Evolutionary conservation across 2,797 vertebrate genomes (phyloP).

Genomic region (Gymnopithys bicolor): DNA sequence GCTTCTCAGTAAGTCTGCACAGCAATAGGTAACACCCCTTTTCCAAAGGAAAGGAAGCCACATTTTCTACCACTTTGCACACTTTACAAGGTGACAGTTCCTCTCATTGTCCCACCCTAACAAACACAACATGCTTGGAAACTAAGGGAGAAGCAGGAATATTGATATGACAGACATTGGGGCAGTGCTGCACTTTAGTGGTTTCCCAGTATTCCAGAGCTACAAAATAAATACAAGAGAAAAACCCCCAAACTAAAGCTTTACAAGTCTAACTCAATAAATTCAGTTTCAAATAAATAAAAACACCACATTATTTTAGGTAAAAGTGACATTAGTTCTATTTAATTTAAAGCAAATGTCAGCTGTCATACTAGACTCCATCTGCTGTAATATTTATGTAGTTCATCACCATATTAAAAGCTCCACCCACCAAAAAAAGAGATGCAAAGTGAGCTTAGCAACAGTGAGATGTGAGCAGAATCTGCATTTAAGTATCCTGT

Average conservation of each 20-base stretch:
- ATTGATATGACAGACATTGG: constrained; percentile 57
- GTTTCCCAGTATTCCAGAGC: constrained; percentile 63
- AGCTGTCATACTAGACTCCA: constrained; percentile 80
- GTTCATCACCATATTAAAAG: constrained; percentile 60
- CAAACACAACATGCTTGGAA: constrained; percentile 76
- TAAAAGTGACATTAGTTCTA: constrained; percentile 52
- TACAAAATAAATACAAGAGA: constrained; percentile 54
- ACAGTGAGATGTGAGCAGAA: constrained; percentile 76
- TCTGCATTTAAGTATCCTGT: neutral
- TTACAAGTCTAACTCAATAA: constrained; percentile 22
- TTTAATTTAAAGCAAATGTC: constrained; percentile 61
- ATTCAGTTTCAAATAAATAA: neutral
- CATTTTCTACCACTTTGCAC: constrained; percentile 64
- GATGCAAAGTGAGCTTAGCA: constrained; percentile 79
- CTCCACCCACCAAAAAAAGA: constrained; percentile 69
- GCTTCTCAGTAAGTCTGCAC: constrained; percentile 72
- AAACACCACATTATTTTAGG: constrained; percentile 13
- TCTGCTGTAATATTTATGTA: constrained; percentile 61
- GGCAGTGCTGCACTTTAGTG: constrained; percentile 34
- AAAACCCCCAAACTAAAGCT: neutral
- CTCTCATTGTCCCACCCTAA: constrained; percentile 63
- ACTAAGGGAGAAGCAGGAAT: constrained; percentile 74
- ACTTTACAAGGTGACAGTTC: constrained; percentile 47
- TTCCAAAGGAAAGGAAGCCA: constrained; percentile 74
- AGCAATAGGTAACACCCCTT: constrained; percentile 78